Evolutionary conservation across 2,888 invertebrate genomes (phyloP).

Genomic region (Lepetodrilus schrolli): DNA sequence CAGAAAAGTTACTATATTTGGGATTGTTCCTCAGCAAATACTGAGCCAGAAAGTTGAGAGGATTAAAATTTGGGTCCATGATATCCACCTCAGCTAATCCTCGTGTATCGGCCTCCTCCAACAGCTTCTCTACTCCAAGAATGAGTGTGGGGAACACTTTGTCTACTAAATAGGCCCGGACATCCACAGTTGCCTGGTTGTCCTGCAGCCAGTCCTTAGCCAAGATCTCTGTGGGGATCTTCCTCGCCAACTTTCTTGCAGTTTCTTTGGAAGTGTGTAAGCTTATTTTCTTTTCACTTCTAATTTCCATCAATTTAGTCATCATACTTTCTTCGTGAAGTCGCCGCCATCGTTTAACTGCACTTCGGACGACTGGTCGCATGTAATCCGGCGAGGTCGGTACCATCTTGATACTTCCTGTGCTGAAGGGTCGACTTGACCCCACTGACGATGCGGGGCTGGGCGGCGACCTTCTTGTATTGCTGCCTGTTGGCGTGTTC

Average conservation of each 20-base stretch:
- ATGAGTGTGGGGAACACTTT: slow-evolving; percentile 74
- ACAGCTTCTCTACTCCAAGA: slow-evolving; percentile 74
- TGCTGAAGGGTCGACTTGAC: slow-evolving; percentile 31
- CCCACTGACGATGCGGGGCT: no score
- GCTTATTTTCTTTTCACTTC: slow-evolving; percentile 66
- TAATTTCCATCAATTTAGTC: slow-evolving; percentile 65
- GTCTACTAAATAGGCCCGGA: slow-evolving; percentile 72
- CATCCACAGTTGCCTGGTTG: slow-evolving; percentile 69
- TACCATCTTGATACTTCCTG: slow-evolving; percentile 37
- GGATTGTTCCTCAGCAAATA: slow-evolving; percentile 76
- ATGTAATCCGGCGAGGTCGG: slow-evolving; percentile 52
- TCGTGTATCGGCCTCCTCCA: slow-evolving; percentile 71
- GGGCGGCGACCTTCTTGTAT: no score
- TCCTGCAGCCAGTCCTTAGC: slow-evolving; percentile 73
- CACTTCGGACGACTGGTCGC: slow-evolving; percentile 62
- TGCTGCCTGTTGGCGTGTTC: no score
- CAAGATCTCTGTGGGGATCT: slow-evolving; percentile 73
- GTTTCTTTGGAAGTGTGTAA: slow-evolving; percentile 62
- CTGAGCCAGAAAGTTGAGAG: slow-evolving; percentile 74
- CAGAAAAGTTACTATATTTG: slow-evolving; percentile 73
- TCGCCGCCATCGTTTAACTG: slow-evolving; percentile 67
- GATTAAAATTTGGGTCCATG: slow-evolving; percentile 74
- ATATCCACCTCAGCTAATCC: slow-evolving; percentile 63
- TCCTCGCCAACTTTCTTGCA: slow-evolving; percentile 67
- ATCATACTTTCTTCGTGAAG: slow-evolving; percentile 73